Percentiles rank a stretch among this genome's conserved stretches.
Conservation (phyloP, 2,797 vertebrate species). For the Anas bernieri region DNA sequence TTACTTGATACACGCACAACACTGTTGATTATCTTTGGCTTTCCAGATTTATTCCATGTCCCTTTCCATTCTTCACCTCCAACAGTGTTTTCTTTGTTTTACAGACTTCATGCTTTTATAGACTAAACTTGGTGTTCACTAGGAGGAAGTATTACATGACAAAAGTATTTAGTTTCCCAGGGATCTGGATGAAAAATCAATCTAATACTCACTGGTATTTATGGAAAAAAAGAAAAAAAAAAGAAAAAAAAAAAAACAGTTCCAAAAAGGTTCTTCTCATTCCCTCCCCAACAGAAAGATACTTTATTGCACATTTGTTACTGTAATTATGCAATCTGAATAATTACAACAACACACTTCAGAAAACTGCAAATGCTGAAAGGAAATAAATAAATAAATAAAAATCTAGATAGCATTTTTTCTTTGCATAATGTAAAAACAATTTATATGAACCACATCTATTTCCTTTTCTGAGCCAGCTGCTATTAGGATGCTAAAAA, state of each 20-base stretch:
- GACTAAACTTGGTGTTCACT: neutral
- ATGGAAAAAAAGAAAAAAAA: neutral
- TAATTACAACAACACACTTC: neutral
- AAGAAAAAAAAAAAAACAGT: neutral
- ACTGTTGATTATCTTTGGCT: neutral
- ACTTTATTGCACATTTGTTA: constrained; percentile 16
- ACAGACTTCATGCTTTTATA: neutral
- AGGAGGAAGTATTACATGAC: constrained; percentile 20
- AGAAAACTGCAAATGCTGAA: neutral
- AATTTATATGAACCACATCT: neutral
- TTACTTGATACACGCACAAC: neutral
- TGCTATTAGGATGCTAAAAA: neutral
- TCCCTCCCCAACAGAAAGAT: neutral
- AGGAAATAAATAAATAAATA: neutral
- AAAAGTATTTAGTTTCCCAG: constrained; percentile 33
- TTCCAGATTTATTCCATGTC: neutral
- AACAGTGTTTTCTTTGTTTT: constrained; percentile 30
- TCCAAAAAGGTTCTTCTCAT: neutral
- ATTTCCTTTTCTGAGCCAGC: neutral
- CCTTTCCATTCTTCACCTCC: neutral
- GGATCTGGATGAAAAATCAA: constrained; percentile 10
- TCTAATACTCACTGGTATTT: constrained; percentile 12
- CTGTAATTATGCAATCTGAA: constrained; percentile 10
- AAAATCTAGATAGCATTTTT: neutral
- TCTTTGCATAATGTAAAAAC: neutral